These are phyloP conservation scores for Pseudococcus longispinus DNA, from an alignment of 2,888 invertebrate species.

Conservation along the genomic window DNA sequence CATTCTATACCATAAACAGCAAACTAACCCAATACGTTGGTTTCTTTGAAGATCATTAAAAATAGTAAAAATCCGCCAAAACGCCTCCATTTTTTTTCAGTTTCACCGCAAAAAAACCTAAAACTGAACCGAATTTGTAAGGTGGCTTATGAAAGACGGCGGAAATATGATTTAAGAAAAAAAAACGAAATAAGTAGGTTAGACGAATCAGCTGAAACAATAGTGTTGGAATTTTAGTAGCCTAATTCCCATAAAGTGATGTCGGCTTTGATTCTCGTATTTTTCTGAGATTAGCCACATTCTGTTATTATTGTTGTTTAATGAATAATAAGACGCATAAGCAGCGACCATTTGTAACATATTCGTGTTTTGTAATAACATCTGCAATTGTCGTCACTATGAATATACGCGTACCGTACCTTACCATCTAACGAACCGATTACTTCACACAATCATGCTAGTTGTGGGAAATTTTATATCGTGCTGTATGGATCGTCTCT, in stretches of 20 bases:
- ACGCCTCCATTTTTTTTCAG: slow-evolving; percentile 15
- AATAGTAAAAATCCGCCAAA: not conserved
- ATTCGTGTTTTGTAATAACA: slow-evolving; percentile 49
- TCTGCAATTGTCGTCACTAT: slow-evolving; percentile 50
- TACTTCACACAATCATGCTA: slow-evolving; percentile 32
- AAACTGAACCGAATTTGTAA: not conserved
- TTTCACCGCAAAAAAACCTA: not conserved
- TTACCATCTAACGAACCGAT: slow-evolving; percentile 40
- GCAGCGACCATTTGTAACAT: slow-evolving; percentile 45
- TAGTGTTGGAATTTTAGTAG: slow-evolving; percentile 46
- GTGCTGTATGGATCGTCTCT: slow-evolving; percentile 27
- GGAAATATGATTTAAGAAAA: slow-evolving; percentile 43
- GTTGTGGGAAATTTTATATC: slow-evolving; percentile 48
- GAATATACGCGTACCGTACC: not conserved
- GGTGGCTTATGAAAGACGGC: slow-evolving; percentile 37
- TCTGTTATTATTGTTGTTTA: slow-evolving; percentile 49
- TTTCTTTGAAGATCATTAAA: not conserved
- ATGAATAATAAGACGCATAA: slow-evolving; percentile 47
- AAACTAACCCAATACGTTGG: not conserved
- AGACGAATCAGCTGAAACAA: slow-evolving; percentile 33
- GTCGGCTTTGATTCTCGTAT: slow-evolving; percentile 9
- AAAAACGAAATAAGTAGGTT: slow-evolving; percentile 33
- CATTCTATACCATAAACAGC: not conserved
- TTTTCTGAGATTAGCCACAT: slow-evolving; percentile 48
- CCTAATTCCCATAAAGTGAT: slow-evolving; percentile 46